These are phyloP conservation scores for Pentalonia nigronervosa DNA, from an alignment of 1,140 invertebrate species.

Conservation along the genomic window DNA sequence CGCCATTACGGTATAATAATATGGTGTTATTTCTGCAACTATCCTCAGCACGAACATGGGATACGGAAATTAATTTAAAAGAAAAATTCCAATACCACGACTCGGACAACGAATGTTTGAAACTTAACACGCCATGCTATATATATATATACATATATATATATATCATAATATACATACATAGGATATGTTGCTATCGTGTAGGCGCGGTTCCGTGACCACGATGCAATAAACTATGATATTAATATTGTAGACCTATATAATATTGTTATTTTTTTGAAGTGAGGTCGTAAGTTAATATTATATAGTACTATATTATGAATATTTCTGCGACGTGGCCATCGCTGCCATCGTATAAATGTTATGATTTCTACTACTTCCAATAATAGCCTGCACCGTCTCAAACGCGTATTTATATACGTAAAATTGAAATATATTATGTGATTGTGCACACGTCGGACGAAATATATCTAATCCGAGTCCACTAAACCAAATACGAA, in stretches of 20 bases:
- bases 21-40: background rate
- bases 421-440: background rate
- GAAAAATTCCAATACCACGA: background rate
- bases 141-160: background rate
- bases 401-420: background rate
- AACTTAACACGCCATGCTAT: background rate
- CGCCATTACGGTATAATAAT: background rate
- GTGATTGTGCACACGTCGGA: background rate
- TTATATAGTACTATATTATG: background rate
- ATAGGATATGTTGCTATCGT: background rate
- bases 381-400: background rate
- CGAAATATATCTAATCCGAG: background rate
- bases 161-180: too few relatives aligned
- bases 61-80: background rate
- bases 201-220: background rate
- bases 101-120: background rate
- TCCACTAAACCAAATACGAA: background rate
- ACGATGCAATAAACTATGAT: background rate
- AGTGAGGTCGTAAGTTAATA: background rate
- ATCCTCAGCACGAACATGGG: background rate
- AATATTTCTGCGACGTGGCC: background rate
- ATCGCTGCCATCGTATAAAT: background rate
- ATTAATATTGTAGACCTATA: background rate
- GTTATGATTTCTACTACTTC: background rate
- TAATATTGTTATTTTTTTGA: background rate